Evolutionary conservation across 1,140 invertebrate species (phyloP).

Genomic region (Teleopsis dalmanni): DNA sequence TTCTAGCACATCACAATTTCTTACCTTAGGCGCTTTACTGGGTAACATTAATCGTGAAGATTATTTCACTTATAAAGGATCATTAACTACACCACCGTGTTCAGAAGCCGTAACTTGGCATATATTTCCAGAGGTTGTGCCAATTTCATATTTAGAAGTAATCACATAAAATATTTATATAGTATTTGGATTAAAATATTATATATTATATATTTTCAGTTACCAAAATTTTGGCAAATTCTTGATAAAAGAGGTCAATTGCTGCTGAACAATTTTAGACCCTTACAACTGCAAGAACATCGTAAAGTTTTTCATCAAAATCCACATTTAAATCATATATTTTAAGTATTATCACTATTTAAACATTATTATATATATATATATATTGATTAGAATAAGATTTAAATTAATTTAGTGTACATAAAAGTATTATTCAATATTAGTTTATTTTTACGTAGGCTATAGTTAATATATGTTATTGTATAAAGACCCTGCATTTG

Average conservation of each 20-base stretch:
- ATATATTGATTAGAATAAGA: too few relatives aligned
- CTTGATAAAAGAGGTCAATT: constrained; percentile 47
- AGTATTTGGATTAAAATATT: not conserved
- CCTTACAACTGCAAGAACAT: constrained; percentile 39
- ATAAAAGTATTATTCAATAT: too few relatives aligned
- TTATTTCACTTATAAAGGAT: constrained; percentile 78
- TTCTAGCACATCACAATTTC: constrained; percentile 33
- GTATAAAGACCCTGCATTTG: too few relatives aligned
- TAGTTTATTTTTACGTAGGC: too few relatives aligned
- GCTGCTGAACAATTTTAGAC: constrained; percentile 51
- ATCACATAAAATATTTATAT: not conserved
- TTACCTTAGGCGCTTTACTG: constrained; percentile 30
- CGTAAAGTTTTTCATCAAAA: constrained; percentile 11
- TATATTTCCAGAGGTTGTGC: constrained; percentile 71
- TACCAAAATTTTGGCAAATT: constrained; percentile 53
- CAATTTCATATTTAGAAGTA: constrained; percentile 45
- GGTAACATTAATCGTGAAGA: constrained; percentile 46
- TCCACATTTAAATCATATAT: not conserved
- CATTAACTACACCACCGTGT: constrained; percentile 85
- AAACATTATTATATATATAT: too few relatives aligned
- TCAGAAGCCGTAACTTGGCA: constrained; percentile 86
- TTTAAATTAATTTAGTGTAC: too few relatives aligned
- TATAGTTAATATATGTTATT: too few relatives aligned
- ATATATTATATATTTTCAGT: constrained; percentile 36
- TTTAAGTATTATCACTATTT: too few relatives aligned